These are phyloP conservation scores for Tenthredo distinguenda DNA, from an alignment of 2,888 invertebrate species.

Conservation along the genomic window DNA sequence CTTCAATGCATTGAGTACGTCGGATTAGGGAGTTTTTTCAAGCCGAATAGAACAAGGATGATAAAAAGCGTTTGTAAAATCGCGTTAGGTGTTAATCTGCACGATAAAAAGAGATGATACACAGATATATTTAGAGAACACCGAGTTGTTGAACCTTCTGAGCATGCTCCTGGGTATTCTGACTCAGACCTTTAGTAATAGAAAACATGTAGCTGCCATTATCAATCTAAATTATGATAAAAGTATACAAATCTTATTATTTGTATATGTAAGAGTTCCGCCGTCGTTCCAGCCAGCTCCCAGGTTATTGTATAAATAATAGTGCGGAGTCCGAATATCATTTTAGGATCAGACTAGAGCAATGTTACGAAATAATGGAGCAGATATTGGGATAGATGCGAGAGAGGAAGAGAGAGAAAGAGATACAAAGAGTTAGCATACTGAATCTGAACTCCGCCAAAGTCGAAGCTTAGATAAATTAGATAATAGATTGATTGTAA, in stretches of 20 bases:
- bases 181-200: not conserved
- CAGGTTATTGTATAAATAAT: not conserved
- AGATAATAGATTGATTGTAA: constrained; percentile 9
- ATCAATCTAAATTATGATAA: not conserved
- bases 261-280: not conserved
- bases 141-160: not conserved
- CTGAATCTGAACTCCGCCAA: not conserved
- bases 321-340: not conserved
- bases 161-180: not conserved
- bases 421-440: not conserved
- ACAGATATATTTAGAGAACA: not conserved
- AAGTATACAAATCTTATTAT: too few relatives aligned
- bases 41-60: not conserved
- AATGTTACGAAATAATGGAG: not conserved
- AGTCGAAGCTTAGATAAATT: not conserved
- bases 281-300: not conserved
- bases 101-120: not conserved
- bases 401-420: not conserved
- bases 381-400: not conserved
- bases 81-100: not conserved
- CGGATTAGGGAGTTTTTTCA: not conserved
- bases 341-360: not conserved
- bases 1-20: not conserved
- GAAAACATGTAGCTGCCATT: not conserved
- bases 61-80: not conserved